Conservation (phyloP, 2,797 vertebrate genomes). For the Typhlichthys eigenmanni region DNA sequence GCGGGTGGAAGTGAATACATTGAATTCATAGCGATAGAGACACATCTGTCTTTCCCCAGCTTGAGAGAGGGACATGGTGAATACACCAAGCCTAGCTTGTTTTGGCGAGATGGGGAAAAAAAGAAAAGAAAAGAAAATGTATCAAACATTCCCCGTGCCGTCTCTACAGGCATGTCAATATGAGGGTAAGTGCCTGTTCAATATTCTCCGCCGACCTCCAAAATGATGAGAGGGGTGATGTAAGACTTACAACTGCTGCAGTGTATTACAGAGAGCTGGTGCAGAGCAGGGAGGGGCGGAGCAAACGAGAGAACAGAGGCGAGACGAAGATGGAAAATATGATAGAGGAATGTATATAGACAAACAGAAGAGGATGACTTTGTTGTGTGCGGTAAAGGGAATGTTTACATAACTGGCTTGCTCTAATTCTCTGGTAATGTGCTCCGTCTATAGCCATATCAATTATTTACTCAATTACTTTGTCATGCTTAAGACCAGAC, state of each 20-base stretch:
- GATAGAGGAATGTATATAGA: conserved; percentile 24
- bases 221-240: conserved; percentile 63
- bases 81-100: conserved; percentile 25
- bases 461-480: conserved; percentile 60
- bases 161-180: conserved; percentile 63
- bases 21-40: conserved; percentile 27
- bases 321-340: conserved; percentile 41
- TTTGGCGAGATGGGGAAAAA: not conserved
- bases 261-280: conserved; percentile 52
- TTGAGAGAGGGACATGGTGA: conserved; percentile 18
- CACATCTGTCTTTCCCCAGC: conserved; percentile 2
- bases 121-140: conserved; percentile 28
- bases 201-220: conserved; percentile 66
- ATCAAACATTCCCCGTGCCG: conserved; percentile 49
- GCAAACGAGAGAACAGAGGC: conserved; percentile 14
- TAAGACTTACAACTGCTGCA: conserved; percentile 71
- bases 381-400: conserved; percentile 28
- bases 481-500: conserved; percentile 34
- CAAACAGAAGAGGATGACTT: conserved; percentile 42
- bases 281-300: conserved; percentile 35
- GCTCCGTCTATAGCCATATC: conserved; percentile 43
- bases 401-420: conserved; percentile 47
- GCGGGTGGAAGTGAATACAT: not conserved
- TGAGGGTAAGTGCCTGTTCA: conserved; percentile 66
- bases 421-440: conserved; percentile 49